Base-by-base conservation (phyloP, 2,113 vertebrate species). In the Xenus cinereus region DNA sequence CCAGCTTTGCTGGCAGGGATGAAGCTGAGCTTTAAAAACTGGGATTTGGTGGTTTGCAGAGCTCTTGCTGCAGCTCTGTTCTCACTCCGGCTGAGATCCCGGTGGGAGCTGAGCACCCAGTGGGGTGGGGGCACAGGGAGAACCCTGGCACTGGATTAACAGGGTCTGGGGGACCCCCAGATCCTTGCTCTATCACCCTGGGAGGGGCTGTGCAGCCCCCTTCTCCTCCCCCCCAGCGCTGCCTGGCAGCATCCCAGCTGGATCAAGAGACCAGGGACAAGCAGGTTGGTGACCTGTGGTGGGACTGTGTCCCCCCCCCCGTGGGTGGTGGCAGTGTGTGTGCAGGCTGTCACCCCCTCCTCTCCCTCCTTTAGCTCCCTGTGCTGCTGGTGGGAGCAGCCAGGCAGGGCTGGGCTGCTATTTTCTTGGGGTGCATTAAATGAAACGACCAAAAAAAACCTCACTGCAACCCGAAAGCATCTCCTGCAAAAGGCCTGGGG, bases 331-430 rank as follows among this genome's bases (percentile, higher is more conserved):
- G 23, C 27, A n/a, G 41, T 14, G 21, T 20, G 9, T 5, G 12
- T n/a, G 45, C 11, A 10, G 43, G 50, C 21, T 87, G 48, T 43
- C 66, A 66, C 53, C 37, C n/a, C 12, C 20, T 45, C 45, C 51
- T 51, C 78, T 30, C 13, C 41, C 37, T 37, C 50, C 16, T 23
- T 16, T 20, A 67, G 54, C 62, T 33, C 26, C 26, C 35, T 1
- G 9, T 12, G 30, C 17, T 35, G 41, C 68, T 30, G 41, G 2
- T 23, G 53, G 33, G 54, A 74, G 28, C 54, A 21, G 43, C 56
- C 33, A 5, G 33, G 19, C 2, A 0, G 32, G 62, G 57, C 32
- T 76, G 6, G 6, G 53, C 66, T 39, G 59, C 35, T 3, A 0
- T 23, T n/a, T 37, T 26, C 14, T 18, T 23, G 48, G 73, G 32